These are phyloP conservation scores for Tragelaphus scriptus DNA, from an alignment of 2,113 vertebrate species.

Conservation along the genomic window DNA sequence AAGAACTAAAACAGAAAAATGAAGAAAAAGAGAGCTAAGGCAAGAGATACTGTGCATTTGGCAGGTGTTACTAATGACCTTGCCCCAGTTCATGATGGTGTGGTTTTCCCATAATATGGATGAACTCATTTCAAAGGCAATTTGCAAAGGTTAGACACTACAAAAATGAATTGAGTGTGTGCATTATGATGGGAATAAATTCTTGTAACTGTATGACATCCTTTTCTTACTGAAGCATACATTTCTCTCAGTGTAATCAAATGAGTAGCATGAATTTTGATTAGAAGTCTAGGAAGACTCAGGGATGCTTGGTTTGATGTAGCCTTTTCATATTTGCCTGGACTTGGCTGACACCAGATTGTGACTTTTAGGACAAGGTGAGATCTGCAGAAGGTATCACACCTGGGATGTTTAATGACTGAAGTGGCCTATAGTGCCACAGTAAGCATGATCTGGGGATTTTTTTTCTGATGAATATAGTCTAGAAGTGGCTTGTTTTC, in stretches of 20 bases:
- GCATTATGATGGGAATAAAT: not conserved
- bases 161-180: not conserved
- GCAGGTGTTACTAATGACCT: not conserved
- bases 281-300: not conserved
- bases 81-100: not conserved
- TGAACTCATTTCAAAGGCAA: not conserved
- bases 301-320: not conserved
- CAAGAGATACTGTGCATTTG: not conserved
- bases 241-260: not conserved
- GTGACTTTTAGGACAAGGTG: not conserved
- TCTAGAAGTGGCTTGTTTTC: not conserved
- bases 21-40: not conserved
- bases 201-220: not conserved
- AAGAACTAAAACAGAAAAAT: not conserved
- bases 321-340: not conserved
- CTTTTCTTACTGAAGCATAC: not conserved
- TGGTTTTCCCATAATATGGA: not conserved
- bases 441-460: not conserved
- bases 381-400: not conserved
- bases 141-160: not conserved
- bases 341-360: not conserved
- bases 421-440: not conserved
- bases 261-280: not conserved
- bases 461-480: not conserved
- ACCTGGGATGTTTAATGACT: not conserved